phyloP scores from a whole-genome alignment of 2,888 invertebrate genomes.

The Aricia artaxerxes region DNA sequence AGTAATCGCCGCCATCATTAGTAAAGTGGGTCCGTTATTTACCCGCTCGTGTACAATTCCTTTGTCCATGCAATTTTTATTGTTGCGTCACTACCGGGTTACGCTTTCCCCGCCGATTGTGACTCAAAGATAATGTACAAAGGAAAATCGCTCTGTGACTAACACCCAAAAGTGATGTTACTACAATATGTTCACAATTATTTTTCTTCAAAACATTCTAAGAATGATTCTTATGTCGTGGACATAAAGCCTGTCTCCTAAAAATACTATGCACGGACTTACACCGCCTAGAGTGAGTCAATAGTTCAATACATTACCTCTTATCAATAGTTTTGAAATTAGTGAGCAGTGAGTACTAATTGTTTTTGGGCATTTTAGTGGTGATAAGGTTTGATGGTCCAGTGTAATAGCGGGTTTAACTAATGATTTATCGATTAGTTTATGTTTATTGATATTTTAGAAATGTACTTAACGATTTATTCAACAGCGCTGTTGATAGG shows the following conservation, averaged over 20 bases:
- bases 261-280: no score
- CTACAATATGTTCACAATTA: not conserved
- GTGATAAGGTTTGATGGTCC: conserved; percentile 31
- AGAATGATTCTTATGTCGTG: not conserved
- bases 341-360: conserved; percentile 32
- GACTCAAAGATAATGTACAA: conserved; percentile 61
- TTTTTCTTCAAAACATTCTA: not conserved
- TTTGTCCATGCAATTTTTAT: conserved; percentile 75
- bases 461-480: not conserved
- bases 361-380: conserved; percentile 34
- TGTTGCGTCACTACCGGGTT: conserved; percentile 71
- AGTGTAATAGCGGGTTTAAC: not conserved
- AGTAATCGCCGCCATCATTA: conserved; percentile 38
- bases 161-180: conserved; percentile 41
- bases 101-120: conserved; percentile 73
- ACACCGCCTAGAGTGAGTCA: not conserved
- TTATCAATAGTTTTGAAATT: conserved; percentile 40
- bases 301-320: conserved; percentile 9
- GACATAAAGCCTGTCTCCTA: not conserved
- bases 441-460: not conserved
- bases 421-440: not conserved
- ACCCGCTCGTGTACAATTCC: conserved; percentile 64
- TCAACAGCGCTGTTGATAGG: not conserved
- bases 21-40: conserved; percentile 51
- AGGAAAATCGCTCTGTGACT: conserved; percentile 57